Evolutionary conservation across 2,797 vertebrate species (phyloP), one percentile per base, ranked within the genome.

Genomic region (Sebastes oblongus): DNA sequence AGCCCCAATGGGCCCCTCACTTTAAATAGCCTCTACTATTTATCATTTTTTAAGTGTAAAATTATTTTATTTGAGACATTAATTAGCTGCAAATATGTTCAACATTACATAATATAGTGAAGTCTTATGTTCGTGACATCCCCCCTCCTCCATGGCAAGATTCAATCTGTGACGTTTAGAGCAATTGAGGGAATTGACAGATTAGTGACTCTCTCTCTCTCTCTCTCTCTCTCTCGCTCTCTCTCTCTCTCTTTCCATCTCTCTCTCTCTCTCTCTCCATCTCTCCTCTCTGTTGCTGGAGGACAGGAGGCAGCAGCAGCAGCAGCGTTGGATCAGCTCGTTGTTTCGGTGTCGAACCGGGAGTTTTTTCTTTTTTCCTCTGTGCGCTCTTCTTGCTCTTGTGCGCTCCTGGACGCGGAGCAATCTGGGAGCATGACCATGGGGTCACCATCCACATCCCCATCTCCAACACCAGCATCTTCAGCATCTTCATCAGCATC

Each of bases 141-240:
- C 64, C 71, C 36, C 80, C 34, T 60, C 36, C 29, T 36, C 34
- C 74, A 34, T 46, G 75, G 77, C 83, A 86, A 89, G 82, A 93
- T 92, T 93, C 87, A 89, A 90, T 92, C 88, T 90, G 46, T 50
- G 90, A 90, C 86, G 89, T 81, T 93, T 79, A 89, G 72, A 85
- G 76, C 80, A 79, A 86, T 20, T 79, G 80, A 83, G 66, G 75
- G 72, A 69, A 89, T 82, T 52, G 71, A 76, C 83, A 91, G 91
- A 93, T 93, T 92, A 94, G 87, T 60, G 64, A 58, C 72, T 34
- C 65, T 22, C 34, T 56, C 71, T 30, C n/a, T 25, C 66, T 18
- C 56, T 5, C 68, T 67, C 56, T 30, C 55, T 29, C 67, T 68
- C 56, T 5, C 68, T 67, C 56, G 7, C 55, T 29, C 67, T 68